Evolutionary conservation across 2,113 vertebrate species (phyloP).

Genomic region (Coptodon rendalli): DNA sequence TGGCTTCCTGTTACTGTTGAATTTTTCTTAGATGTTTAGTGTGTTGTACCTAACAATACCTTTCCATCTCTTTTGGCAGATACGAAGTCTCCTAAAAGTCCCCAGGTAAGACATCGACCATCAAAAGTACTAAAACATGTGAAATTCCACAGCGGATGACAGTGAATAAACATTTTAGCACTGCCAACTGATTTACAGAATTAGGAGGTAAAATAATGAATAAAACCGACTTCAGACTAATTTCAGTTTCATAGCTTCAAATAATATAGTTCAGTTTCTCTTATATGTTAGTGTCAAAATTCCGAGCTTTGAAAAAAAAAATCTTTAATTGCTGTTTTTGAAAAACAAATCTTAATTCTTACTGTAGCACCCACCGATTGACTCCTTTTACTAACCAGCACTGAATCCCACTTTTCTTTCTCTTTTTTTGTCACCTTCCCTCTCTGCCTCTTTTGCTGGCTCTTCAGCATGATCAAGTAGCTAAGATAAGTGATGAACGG

Average conservation of each 20-base stretch:
- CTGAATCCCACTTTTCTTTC: conserved; percentile 36
- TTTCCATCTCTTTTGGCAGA: conserved; percentile 23
- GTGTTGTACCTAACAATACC: background rate
- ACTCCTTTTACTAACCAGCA: conserved; percentile 59
- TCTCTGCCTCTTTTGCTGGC: conserved; percentile 70
- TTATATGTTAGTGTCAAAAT: background rate
- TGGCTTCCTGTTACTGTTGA: background rate
- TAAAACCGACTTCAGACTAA: background rate
- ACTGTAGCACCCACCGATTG: conserved; percentile 1
- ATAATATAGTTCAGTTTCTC: background rate
- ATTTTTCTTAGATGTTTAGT: background rate
- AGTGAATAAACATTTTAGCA: background rate
- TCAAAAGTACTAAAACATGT: background rate
- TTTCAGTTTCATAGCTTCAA: background rate
- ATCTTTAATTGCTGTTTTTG: background rate
- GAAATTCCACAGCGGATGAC: background rate
- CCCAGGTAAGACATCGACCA: conserved; percentile 42
- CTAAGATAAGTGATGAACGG: conserved; percentile 94
- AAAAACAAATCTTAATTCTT: conserved; percentile 12
- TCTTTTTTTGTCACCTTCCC: conserved; percentile 12
- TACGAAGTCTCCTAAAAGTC: conserved; percentile 45
- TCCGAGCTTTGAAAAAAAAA: background rate
- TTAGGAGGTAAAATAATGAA: background rate
- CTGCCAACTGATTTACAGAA: background rate
- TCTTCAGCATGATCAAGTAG: conserved; percentile 93